phyloP scores from a whole-genome alignment of 2,888 invertebrate genomes.

The Watsonalla cultraria region DNA sequence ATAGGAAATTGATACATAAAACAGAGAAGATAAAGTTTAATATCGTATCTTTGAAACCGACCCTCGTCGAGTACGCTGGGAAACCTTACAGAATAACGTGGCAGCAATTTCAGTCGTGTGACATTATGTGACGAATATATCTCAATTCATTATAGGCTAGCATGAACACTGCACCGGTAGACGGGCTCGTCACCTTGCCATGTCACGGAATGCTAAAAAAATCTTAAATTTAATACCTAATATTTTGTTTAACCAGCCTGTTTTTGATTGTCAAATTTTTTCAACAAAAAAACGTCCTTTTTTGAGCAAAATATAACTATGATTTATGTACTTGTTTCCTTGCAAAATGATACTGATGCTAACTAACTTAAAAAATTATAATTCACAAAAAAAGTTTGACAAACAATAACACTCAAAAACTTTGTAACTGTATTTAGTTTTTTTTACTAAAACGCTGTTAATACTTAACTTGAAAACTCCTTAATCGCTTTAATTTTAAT shows the following conservation, averaged over 20 bases:
- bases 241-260: too few relatives aligned
- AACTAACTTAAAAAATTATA: too few relatives aligned
- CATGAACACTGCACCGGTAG: conserved; percentile 43
- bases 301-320: too few relatives aligned
- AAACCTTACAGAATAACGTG: too few relatives aligned
- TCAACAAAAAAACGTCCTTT: not conserved
- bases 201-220: conserved; percentile 42
- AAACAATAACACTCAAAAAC: conserved; percentile 10
- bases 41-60: too few relatives aligned
- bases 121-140: too few relatives aligned
- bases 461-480: conserved; percentile 30
- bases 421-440: conserved; percentile 33
- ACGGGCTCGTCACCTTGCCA: conserved; percentile 34
- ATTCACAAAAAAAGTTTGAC: conserved; percentile 10
- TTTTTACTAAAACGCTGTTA: conserved; percentile 37
- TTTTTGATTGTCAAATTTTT: conserved; percentile 6
- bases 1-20: too few relatives aligned
- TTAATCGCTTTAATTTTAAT: conserved; percentile 60
- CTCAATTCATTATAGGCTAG: conserved; percentile 18
- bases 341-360: too few relatives aligned
- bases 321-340: too few relatives aligned
- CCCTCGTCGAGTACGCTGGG: too few relatives aligned
- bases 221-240: conserved; percentile 8
- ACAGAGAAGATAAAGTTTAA: too few relatives aligned
- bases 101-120: too few relatives aligned